phyloP scores from a whole-genome alignment of 2,113 vertebrate species.

The Cervus canadensis region DNA sequence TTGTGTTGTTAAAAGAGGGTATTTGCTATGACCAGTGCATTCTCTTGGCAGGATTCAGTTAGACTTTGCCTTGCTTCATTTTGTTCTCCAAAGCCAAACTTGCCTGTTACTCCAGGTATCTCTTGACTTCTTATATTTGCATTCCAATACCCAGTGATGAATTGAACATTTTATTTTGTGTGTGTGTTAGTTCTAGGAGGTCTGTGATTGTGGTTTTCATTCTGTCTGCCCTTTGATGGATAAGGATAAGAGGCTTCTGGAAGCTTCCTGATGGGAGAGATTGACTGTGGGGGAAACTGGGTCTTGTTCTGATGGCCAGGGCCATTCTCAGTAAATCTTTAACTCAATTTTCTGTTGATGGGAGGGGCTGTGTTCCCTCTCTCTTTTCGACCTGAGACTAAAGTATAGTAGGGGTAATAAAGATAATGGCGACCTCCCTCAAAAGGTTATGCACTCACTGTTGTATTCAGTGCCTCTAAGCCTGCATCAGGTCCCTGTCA shows the following conservation, averaged over 20 bases:
- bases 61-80: neutral
- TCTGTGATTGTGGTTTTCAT: neutral
- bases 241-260: neutral
- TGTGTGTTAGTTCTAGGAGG: neutral
- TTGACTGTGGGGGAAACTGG: neutral
- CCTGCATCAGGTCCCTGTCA: neutral
- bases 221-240: neutral
- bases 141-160: neutral
- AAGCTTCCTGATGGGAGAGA: neutral
- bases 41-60: neutral
- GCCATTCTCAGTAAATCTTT: neutral
- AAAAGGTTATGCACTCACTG: neutral
- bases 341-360: neutral
- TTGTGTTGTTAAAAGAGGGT: neutral
- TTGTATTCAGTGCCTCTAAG: neutral
- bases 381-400: rapidly evolving
- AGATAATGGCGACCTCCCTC: neutral
- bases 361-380: neutral
- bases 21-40: neutral
- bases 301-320: neutral
- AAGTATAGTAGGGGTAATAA: neutral
- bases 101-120: neutral
- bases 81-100: neutral
- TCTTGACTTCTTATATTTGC: neutral
- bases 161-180: neutral